A percentile compares a stretch with the other conserved stretches of the same genome.
These are phyloP conservation scores for Pleuronectes platessa DNA, from an alignment of 2,113 vertebrate species.

Conservation along the genomic window DNA sequence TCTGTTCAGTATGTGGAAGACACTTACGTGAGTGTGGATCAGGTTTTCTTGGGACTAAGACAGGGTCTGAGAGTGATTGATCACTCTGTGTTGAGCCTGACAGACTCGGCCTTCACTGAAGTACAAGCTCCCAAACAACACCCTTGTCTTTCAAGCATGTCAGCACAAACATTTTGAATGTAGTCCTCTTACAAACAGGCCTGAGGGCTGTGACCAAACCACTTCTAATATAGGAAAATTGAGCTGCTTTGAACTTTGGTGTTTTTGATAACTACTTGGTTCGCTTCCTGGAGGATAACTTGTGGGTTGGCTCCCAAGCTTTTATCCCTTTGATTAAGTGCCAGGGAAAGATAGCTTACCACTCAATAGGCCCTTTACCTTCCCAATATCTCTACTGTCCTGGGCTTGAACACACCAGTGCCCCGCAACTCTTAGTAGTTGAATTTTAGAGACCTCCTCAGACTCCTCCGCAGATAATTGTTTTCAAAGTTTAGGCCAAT, in stretches of 20 bases:
- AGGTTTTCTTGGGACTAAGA: constrained; percentile 65
- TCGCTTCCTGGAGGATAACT: constrained; percentile 99
- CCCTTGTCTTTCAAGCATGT: constrained; percentile 81
- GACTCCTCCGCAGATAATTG: constrained; percentile 84
- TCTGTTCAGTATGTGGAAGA: constrained; percentile 26
- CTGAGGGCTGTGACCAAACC: constrained; percentile 90
- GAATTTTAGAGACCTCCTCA: constrained; percentile 78
- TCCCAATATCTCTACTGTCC: constrained; percentile 84
- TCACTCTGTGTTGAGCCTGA: constrained; percentile 67
- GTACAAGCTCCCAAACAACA: constrained; percentile 62
- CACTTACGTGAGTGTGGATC: constrained; percentile 66
- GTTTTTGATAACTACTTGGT: constrained; percentile 99
- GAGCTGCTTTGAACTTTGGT: constrained; percentile 98
- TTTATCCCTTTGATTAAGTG: constrained; percentile 99
- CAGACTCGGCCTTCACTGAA: constrained; percentile 74
- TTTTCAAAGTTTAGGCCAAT: constrained; percentile 77
- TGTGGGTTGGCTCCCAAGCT: constrained; percentile 96
- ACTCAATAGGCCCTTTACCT: constrained; percentile 88
- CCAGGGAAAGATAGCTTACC: constrained; percentile 94
- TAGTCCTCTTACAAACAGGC: constrained; percentile 90
- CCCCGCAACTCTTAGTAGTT: constrained; percentile 84
- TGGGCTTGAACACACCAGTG: constrained; percentile 85
- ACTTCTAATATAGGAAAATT: constrained; percentile 97
- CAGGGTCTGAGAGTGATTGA: constrained; percentile 78
- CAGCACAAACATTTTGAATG: constrained; percentile 92